Base-by-base conservation (phyloP, 2,888 invertebrate species). In the Dugesia japonica region DNA sequence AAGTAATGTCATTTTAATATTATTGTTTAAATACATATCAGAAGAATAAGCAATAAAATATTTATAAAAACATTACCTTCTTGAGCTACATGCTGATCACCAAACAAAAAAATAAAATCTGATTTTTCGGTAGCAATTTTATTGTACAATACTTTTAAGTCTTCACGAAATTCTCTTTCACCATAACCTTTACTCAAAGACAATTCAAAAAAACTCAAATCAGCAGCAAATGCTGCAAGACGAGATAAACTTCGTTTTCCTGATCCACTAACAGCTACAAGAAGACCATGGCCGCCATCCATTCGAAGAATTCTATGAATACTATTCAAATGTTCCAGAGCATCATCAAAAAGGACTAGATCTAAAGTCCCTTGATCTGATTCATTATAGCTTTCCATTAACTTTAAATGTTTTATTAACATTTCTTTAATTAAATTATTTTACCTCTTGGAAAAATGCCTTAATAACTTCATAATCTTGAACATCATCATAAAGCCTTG, bases 281-380 rank as follows among this genome's bases (percentile, higher is more conserved):
- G 72, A 26, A 78, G 56, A 26, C 75, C 75, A 33, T 78, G 77
- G 1, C 78, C 78, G 20, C 73, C 72, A 31, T 78, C 75, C 77
- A 78, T 72, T 15, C 78, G 23, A 13, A 78, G 75, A 27, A 76
- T 75, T 23, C 78, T 27, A 71, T 78, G 78, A 17, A 78, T 75
- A 20, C 78, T 71, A n/a, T 56, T 78, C 26, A 78, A 27, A 33
- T 78, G 78, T 72, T 78, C 78, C 23, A 78, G 28, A 26, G 78
- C 78, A 38, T 78, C 77, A 38, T 78, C 75, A 75, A 78, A 78
- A 26, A 78, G 31, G 27, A 78, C 78, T 4, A 78, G 71, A 26
- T 76, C 56, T 20, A 77, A 38, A 26, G 71, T 28, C 0, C 71
- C 75, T 28, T 75, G 28, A 28, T 76, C 72, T n/a, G 71, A 31